Evolutionary conservation across 2,888 invertebrate genomes (phyloP).

Genomic region (Drosophila nr. perissopoda): DNA sequence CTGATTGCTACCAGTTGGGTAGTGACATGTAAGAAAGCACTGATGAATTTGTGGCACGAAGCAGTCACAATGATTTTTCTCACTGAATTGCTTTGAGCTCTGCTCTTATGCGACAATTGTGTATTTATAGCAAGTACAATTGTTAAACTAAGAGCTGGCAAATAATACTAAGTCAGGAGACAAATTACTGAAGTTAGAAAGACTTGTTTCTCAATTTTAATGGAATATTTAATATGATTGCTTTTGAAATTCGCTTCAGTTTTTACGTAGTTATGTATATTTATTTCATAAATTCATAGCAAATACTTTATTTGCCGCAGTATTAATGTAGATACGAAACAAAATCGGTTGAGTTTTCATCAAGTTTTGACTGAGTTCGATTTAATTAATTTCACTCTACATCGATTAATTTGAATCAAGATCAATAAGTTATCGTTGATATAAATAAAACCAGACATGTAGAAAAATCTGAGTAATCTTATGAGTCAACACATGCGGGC

Average conservation of each 20-base stretch:
- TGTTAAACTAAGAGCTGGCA: neutral
- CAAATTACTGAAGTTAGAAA: neutral
- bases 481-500: slow-evolving; percentile 1
- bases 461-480: neutral
- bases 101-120: neutral
- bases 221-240: neutral
- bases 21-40: neutral
- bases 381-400: neutral
- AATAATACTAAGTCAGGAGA: neutral
- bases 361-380: neutral
- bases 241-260: neutral
- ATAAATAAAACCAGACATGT: neutral
- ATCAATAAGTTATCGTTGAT: neutral
- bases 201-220: neutral
- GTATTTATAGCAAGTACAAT: neutral
- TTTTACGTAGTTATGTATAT: neutral
- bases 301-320: neutral
- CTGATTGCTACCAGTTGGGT: slow-evolving; percentile 44
- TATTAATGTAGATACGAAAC: neutral
- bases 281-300: neutral
- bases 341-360: neutral
- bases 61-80: neutral
- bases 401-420: neutral
- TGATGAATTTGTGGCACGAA: slow-evolving; percentile 10
- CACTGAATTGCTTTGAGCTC: neutral